Percentiles rank a stretch among this genome's conserved stretches.
Conservation (phyloP, 2,888 invertebrate genomes). For the Sericinus montela region DNA sequence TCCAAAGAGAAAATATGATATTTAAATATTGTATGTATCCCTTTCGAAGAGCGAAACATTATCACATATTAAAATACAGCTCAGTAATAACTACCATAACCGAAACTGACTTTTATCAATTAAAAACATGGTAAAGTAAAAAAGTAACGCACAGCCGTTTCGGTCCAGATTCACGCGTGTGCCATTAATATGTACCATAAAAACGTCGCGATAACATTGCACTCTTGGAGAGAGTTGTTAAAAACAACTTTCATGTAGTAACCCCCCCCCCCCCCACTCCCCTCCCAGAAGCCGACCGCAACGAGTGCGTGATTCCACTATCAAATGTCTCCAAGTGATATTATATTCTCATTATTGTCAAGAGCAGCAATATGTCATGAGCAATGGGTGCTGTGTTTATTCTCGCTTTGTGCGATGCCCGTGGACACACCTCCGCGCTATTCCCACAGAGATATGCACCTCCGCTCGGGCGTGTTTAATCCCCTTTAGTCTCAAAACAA, state of each 20-base stretch:
- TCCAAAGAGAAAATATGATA: no score
- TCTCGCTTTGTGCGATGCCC: neutral
- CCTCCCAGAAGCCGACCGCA: conserved; percentile 1
- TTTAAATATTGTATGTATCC: no score
- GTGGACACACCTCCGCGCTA: conserved; percentile 4
- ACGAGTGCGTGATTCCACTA: conserved; percentile 13
- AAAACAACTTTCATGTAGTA: conserved; percentile 8
- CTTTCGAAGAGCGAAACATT: no score
- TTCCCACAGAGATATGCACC: conserved; percentile 1
- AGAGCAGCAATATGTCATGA: no score
- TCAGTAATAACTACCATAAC: no score
- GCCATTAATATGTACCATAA: no score
- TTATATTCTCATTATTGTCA: no score
- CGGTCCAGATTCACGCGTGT: conserved; percentile 1
- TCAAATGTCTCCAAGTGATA: conserved; percentile 4
- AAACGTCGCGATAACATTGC: neutral
- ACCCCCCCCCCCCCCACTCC: neutral
- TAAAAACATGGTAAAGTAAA: no score
- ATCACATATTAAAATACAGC: no score
- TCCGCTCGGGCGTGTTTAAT: neutral
- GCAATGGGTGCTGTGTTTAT: neutral
- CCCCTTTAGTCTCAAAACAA: neutral
- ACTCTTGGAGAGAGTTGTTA: neutral
- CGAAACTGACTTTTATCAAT: no score
- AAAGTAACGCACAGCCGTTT: neutral